Evolutionary conservation across 2,113 vertebrate species (phyloP).

Genomic region (Daboia siamensis): DNA sequence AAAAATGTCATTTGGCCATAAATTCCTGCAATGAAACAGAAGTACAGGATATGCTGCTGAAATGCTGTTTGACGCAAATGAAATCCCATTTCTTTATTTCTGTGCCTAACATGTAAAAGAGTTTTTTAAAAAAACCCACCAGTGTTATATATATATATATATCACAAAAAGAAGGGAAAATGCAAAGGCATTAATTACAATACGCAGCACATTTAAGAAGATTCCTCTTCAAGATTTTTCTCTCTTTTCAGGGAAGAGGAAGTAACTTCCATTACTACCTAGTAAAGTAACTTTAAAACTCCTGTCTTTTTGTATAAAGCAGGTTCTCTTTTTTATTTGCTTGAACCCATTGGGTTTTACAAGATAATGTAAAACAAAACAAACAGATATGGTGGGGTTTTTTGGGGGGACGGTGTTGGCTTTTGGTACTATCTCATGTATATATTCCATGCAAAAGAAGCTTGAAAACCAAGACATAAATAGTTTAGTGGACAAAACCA

Average conservation of each 20-base stretch:
- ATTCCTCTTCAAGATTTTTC: background rate
- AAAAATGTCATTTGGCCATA: conserved; percentile 95
- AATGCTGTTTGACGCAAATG: background rate
- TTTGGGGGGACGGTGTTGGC: background rate
- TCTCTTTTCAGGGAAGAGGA: background rate
- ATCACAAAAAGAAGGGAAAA: background rate
- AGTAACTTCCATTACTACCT: background rate
- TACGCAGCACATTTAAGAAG: background rate
- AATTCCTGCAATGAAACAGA: conserved; percentile 72
- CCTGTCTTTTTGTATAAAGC: background rate
- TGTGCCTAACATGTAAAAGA: background rate
- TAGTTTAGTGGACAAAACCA: background rate
- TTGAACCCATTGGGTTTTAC: background rate
- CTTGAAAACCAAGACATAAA: background rate
- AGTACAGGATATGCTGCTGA: background rate
- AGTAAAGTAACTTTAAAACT: background rate
- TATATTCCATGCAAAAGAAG: background rate
- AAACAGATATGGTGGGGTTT: background rate
- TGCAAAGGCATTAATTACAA: background rate
- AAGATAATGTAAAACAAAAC: background rate
- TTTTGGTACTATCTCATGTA: background rate
- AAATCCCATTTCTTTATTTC: background rate
- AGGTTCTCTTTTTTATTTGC: background rate
- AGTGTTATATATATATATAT: background rate
- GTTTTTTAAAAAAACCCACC: background rate